A percentile compares a stretch with the other conserved stretches of the same genome.
Evolutionary conservation across 2,113 vertebrate species (phyloP).

Genomic region (Chauna torquata): DNA sequence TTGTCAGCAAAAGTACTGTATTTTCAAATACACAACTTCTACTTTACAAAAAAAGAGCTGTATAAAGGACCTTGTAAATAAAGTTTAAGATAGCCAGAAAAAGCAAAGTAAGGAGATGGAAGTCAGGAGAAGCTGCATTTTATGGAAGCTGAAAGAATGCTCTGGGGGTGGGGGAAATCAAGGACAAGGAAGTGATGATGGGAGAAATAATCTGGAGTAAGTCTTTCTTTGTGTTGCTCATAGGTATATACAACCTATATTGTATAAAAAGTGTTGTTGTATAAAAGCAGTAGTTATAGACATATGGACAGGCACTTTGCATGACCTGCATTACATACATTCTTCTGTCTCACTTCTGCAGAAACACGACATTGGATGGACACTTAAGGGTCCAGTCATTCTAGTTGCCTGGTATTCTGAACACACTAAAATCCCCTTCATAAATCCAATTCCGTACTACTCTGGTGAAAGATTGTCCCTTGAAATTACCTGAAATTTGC

Average conservation of each 20-base stretch:
- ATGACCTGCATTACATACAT: background rate
- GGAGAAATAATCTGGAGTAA: background rate
- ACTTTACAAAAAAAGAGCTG: background rate
- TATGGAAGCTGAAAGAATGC: background rate
- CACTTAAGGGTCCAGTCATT: background rate
- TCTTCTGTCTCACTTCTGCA: background rate
- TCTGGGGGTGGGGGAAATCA: background rate
- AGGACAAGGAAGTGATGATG: background rate
- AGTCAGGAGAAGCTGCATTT: background rate
- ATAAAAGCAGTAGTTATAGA: background rate
- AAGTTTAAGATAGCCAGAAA: background rate
- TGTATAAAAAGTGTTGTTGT: too few relatives aligned
- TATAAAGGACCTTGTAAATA: background rate
- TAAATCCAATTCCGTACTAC: background rate
- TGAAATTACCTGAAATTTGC: background rate
- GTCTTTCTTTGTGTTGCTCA: background rate
- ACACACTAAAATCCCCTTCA: background rate
- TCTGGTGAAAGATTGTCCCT: background rate
- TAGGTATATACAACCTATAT: background rate
- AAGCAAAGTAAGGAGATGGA: background rate
- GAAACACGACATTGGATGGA: background rate
- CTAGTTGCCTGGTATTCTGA: background rate
- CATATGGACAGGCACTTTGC: background rate
- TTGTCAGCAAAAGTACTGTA: background rate
- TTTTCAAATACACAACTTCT: background rate